Conservation (phyloP, 92 coral and sea anemone species). For the Muricea muricata region DNA sequence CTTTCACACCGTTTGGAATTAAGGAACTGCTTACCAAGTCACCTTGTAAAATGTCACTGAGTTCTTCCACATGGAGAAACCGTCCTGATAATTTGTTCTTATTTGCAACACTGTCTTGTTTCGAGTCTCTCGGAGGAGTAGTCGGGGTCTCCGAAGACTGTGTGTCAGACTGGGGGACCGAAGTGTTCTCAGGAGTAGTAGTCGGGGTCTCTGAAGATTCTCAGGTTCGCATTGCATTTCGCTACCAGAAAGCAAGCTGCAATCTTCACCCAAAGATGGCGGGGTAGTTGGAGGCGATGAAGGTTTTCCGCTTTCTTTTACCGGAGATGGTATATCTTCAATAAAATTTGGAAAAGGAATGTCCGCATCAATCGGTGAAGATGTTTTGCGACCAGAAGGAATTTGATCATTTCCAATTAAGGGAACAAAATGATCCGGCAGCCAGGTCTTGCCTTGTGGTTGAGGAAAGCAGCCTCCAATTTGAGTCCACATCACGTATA, state of each 20-base stretch:
- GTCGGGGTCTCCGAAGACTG: no score
- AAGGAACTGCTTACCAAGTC: background rate
- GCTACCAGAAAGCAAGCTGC: background rate
- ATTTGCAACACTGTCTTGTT: no score
- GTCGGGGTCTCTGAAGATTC: background rate
- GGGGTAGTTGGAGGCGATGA: background rate
- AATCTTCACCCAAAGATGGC: background rate
- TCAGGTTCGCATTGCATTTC: background rate
- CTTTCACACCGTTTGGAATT: background rate
- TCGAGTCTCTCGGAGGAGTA: no score
- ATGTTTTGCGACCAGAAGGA: background rate
- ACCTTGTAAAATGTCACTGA: background rate
- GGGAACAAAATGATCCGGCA: constrained; percentile 15
- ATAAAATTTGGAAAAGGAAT: background rate
- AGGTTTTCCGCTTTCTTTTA: no score
- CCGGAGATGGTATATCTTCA: background rate
- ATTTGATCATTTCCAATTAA: background rate
- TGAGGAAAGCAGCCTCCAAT: background rate
- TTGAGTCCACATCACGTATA: background rate
- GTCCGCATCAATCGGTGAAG: background rate
- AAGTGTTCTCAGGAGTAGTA: background rate
- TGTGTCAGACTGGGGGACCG: background rate
- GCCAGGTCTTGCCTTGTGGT: background rate
- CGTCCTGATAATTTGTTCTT: background rate
- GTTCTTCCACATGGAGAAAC: background rate